These are phyloP conservation scores for Ia io DNA, from an alignment of 2,113 vertebrate genomes.

Conservation along the genomic window DNA sequence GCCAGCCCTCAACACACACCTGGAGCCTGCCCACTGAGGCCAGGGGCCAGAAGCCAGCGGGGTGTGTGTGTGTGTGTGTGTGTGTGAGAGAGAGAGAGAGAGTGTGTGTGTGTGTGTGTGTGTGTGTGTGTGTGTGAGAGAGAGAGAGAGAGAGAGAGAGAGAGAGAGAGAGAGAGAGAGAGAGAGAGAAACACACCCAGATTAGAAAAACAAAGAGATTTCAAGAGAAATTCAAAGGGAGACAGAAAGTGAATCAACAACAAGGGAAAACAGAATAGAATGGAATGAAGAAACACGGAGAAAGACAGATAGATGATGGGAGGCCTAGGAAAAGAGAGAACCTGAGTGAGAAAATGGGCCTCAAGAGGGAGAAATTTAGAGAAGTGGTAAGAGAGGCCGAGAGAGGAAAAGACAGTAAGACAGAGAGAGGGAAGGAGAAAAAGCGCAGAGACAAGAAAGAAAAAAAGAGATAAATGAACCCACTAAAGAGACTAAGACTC, in stretches of 20 bases:
- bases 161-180: background rate
- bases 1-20: background rate
- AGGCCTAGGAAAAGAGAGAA: background rate
- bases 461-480: background rate
- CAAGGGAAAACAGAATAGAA: background rate
- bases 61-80: background rate
- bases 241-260: background rate
- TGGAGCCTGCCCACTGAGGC: background rate
- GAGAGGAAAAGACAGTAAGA: background rate
- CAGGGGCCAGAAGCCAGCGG: background rate
- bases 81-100: background rate
- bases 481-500: background rate
- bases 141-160: background rate
- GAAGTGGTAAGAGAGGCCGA: background rate
- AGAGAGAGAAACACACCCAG: background rate
- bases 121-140: too few species aligned
- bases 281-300: background rate
- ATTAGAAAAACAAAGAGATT: background rate
- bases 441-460: background rate
- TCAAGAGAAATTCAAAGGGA: background rate
- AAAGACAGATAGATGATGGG: too few species aligned
- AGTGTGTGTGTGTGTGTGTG: background rate
- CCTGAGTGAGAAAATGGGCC: fast-evolving
- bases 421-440: too few species aligned
- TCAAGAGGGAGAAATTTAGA: background rate